Conservation (phyloP, 2,113 vertebrate genomes). For the Eulacestoma nigropectus region DNA sequence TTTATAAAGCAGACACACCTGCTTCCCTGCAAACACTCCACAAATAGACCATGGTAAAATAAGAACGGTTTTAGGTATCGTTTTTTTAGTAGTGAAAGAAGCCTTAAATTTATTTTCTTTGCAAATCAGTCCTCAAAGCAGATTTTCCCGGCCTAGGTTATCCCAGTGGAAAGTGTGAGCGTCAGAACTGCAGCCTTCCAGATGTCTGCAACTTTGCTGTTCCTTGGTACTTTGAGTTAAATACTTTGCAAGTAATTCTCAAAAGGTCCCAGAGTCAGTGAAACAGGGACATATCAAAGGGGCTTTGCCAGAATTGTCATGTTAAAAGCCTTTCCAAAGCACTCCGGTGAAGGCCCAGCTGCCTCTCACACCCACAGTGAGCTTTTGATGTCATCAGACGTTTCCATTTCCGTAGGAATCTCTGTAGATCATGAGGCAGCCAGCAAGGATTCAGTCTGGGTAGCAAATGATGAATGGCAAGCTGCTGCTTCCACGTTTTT, state of each 20-base stretch:
- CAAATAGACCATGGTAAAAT: not conserved
- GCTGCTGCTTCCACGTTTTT: not conserved
- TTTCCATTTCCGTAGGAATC: constrained; percentile 4
- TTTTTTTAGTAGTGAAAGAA: not conserved
- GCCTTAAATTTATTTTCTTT: not conserved
- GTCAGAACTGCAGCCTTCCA: not conserved
- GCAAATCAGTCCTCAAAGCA: not conserved
- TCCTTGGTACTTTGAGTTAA: not conserved
- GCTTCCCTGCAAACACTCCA: not conserved
- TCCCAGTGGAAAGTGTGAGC: constrained; percentile 5
- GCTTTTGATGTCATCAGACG: not conserved
- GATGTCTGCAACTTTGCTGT: not conserved
- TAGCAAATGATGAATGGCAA: constrained; percentile 27
- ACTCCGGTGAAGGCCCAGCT: not conserved
- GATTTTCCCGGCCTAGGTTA: not conserved
- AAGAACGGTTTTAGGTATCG: not conserved
- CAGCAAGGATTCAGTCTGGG: not conserved
- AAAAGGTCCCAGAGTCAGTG: not conserved
- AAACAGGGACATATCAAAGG: not conserved
- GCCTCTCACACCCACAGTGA: not conserved
- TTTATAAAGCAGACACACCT: not conserved
- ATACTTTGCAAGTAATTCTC: not conserved
- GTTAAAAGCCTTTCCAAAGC: not conserved
- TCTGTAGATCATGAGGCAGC: not conserved
- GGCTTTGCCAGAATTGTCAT: not conserved